phyloP scores from a whole-genome alignment of 1,140 invertebrate species.

The Cryptotermes secundus region DNA sequence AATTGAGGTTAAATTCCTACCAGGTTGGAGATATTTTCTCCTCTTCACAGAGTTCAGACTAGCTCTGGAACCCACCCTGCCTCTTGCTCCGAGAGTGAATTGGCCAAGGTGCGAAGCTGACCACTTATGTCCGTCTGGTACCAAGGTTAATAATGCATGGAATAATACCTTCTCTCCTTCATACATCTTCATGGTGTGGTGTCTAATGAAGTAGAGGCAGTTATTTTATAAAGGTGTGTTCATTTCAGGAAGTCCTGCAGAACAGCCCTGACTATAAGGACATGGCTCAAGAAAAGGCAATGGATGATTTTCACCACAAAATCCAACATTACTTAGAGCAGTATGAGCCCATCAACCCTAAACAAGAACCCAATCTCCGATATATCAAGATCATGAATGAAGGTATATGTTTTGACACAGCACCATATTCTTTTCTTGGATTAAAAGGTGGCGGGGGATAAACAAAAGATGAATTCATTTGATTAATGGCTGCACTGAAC shows the following conservation, averaged over 20 bases:
- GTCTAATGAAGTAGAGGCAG: too few relatives aligned
- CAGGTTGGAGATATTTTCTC: too few relatives aligned
- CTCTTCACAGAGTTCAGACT: too few relatives aligned
- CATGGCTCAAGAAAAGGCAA: conserved; percentile 72
- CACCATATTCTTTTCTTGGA: too few relatives aligned
- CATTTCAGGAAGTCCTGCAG: conserved; percentile 77
- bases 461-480: background rate
- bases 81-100: too few relatives aligned
- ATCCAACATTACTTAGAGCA: conserved; percentile 81
- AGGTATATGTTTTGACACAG: background rate
- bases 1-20: too few relatives aligned
- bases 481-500: background rate
- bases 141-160: too few relatives aligned
- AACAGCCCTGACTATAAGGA: conserved; percentile 85
- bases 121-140: too few relatives aligned
- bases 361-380: conserved; percentile 46
- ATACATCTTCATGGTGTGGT: too few relatives aligned
- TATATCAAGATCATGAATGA: conserved; percentile 74
- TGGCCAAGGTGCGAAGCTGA: too few relatives aligned
- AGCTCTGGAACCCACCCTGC: too few relatives aligned
- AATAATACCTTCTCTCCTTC: too few relatives aligned
- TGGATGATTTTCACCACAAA: conserved; percentile 78
- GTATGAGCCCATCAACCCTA: conserved; percentile 75
- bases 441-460: background rate
- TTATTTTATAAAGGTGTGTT: background rate